Evolutionary conservation across 2,888 invertebrate genomes (phyloP), one percentile per base, ranked within the genome.

Genomic region (Ashinkailepas kermadecensis): DNA sequence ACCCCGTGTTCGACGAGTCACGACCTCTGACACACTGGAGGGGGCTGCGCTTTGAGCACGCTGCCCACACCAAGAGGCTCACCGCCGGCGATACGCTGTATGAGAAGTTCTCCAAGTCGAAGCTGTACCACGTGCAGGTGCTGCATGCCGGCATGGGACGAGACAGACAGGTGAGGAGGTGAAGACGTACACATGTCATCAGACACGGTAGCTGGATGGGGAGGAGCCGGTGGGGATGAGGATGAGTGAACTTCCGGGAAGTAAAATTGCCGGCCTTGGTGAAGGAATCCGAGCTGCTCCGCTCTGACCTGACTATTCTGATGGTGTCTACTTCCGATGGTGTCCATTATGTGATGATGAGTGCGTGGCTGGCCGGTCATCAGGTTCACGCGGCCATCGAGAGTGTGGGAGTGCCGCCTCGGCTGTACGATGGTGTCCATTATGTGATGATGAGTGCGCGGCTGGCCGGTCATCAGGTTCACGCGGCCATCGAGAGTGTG

Each of bases 1-100:
- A 54, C 1, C 74, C 74, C 9, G 74, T 74, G 21, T 74, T 74
- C 54, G 18, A 13, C 21, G 54, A 18, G 15, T 21, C 15, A 54
- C 56, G 56, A 8, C 74, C 56, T 10, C 54, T 56, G 56, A 21
- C 21, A 54, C 74, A 74, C 56, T 98, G 98, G 98, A 90, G 95
- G 86, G 98, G 98, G 4, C 87, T 98, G 81, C 91, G 93, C 84
- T 97, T 97, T 87, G 94, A 95, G 88, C 91, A 94, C 86, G 93
- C 96, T 0, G 89, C 91, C 2, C 91, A 89, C 84, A 92, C 92
- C 83, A 91, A 92, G 86, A 89, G 91, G 18, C 89, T 95, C 59
- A 92, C 92, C 0, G 90, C 91, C 74, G 91, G 91, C 81, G 95
- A 95, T 86, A 95, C 94, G 0, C 89, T 95, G 0, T 95, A 94